phyloP scores from a whole-genome alignment of 2,113 vertebrate species.

The Recurvirostra avosetta region DNA sequence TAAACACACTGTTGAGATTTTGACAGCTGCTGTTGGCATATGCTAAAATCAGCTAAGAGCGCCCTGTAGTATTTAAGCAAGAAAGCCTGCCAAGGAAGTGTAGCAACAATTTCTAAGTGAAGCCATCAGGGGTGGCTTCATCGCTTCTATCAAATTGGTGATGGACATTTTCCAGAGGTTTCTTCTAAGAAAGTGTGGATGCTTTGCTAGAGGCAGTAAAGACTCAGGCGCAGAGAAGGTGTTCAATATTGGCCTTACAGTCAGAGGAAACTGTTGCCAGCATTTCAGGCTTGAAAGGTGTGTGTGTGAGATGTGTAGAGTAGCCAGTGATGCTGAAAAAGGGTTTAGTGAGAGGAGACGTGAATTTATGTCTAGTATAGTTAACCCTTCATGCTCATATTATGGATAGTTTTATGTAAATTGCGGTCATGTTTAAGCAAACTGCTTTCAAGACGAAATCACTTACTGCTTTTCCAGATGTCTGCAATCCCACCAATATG shows the following conservation, averaged over 20 bases:
- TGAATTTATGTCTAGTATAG: neutral
- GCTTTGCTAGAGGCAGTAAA: neutral
- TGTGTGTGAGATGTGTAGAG: neutral
- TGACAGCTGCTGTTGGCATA: neutral
- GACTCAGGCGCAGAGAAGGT: fast-evolving
- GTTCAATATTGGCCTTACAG: neutral
- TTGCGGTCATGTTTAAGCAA: neutral
- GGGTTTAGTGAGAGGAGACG: neutral
- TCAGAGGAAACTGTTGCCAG: neutral
- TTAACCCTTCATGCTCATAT: neutral
- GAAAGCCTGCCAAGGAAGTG: neutral
- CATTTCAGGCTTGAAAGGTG: neutral
- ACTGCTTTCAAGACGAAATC: neutral
- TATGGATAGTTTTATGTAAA: neutral
- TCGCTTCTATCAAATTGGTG: neutral
- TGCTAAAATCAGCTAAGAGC: neutral
- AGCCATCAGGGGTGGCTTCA: neutral
- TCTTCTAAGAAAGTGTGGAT: neutral
- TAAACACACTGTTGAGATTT: neutral
- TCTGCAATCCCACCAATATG: neutral
- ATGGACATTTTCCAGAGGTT: neutral
- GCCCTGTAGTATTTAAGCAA: neutral
- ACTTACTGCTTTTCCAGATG: neutral
- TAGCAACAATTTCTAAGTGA: neutral
- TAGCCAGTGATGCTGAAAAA: neutral